Percentiles rank a stretch among this genome's conserved stretches.
Conservation (phyloP, 2,113 vertebrate species). For the Catharus minimus region DNA sequence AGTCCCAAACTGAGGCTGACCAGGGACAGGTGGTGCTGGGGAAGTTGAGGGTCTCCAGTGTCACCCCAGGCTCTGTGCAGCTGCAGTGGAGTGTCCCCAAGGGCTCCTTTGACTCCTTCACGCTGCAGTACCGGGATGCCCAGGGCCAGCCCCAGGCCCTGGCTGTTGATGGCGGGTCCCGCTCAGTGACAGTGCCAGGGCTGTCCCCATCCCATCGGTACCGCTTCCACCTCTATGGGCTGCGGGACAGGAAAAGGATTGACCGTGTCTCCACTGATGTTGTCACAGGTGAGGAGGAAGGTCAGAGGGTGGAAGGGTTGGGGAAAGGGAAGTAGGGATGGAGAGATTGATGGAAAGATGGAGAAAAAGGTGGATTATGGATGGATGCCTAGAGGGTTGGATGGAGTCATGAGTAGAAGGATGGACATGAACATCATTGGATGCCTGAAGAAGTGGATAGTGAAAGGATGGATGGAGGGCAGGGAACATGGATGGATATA, state of each 20-base stretch:
- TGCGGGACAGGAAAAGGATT: neutral
- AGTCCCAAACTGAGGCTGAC: too few relatives aligned
- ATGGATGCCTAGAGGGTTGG: too few relatives aligned
- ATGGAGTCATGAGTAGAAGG: too few relatives aligned
- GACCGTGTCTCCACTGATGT: slow-evolving; percentile 4
- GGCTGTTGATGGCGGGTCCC: accelerated
- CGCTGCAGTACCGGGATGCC: neutral
- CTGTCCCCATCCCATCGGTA: neutral
- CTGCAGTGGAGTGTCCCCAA: slow-evolving; percentile 31
- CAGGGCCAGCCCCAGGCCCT: neutral
- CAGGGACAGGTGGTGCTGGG: neutral
- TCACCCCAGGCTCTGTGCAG: accelerated
- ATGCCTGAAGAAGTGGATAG: too few relatives aligned
- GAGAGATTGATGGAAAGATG: too few relatives aligned
- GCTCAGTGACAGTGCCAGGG: accelerated
- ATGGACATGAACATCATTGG: too few relatives aligned
- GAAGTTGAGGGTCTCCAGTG: neutral
- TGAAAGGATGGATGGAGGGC: too few relatives aligned
- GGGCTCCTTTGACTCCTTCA: slow-evolving; percentile 67
- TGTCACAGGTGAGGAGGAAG: too few relatives aligned
- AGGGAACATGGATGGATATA: too few relatives aligned
- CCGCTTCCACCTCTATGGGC: neutral
- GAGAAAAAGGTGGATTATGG: too few relatives aligned
- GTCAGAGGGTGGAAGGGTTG: too few relatives aligned
- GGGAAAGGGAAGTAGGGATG: too few relatives aligned